A percentile compares a stretch with the other conserved stretches of the same genome.
These are phyloP conservation scores for Apotomis capreana DNA, from an alignment of 2,888 invertebrate species.

Conservation along the genomic window DNA sequence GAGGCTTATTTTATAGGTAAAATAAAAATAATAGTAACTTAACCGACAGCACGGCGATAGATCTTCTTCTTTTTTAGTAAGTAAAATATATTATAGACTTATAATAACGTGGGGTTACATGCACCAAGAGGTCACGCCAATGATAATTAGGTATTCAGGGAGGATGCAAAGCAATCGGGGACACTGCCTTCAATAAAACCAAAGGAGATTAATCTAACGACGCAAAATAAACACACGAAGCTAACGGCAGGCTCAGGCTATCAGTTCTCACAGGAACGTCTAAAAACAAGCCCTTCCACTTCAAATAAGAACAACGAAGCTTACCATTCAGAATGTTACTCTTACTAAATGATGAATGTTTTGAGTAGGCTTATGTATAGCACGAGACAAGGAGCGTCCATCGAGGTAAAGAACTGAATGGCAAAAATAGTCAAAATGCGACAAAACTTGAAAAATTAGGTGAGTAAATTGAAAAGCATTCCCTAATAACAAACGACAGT, in stretches of 20 bases:
- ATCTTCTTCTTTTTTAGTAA: conserved; percentile 52
- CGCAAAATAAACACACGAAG: conserved; percentile 69
- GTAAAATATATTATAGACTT: conserved; percentile 59
- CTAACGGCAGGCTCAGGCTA: conserved; percentile 58
- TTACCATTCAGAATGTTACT: conserved; percentile 59
- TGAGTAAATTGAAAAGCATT: conserved; percentile 67
- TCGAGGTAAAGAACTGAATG: conserved; percentile 42
- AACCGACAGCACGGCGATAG: conserved; percentile 57
- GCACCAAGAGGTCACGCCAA: conserved; percentile 85
- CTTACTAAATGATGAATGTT: conserved; percentile 16
- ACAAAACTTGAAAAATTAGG: conserved; percentile 53
- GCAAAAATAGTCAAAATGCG: conserved; percentile 57
- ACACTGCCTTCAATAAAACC: conserved; percentile 83
- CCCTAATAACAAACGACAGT: conserved; percentile 56
- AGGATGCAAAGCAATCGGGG: conserved; percentile 83
- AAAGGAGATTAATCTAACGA: conserved; percentile 74
- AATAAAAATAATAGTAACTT: conserved; percentile 59
- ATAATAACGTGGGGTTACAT: conserved; percentile 74
- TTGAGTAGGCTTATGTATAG: conserved; percentile 15
- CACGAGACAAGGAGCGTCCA: conserved; percentile 27
- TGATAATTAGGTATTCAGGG: conserved; percentile 72
- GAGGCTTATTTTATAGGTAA: conserved; percentile 56
- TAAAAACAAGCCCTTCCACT: conserved; percentile 66
- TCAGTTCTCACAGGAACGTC: conserved; percentile 60
- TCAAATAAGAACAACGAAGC: conserved; percentile 63